Evolutionary conservation across 2,888 invertebrate species (phyloP).

Genomic region (Neelides folsomi): DNA sequence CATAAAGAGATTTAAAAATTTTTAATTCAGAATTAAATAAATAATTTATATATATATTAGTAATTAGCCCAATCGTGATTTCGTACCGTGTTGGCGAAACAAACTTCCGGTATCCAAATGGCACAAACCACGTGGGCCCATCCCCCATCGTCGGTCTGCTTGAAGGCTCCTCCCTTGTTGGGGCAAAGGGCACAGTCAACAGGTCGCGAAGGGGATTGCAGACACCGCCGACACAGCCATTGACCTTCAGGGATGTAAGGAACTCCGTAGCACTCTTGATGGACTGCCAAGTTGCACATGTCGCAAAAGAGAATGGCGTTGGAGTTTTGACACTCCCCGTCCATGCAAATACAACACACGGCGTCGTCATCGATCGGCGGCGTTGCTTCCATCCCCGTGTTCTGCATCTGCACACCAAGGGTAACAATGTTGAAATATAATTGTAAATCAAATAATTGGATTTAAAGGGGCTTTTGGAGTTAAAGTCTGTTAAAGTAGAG

Average conservation of each 20-base stretch:
- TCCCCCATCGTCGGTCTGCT: slow-evolving; percentile 85
- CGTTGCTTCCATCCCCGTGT: slow-evolving; percentile 43
- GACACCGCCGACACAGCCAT: slow-evolving; percentile 90
- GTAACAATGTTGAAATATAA: not conserved
- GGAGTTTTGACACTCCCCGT: slow-evolving; percentile 96
- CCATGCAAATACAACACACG: slow-evolving; percentile 96
- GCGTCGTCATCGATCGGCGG: slow-evolving; percentile 92
- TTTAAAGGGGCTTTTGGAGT: not conserved
- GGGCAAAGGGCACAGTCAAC: slow-evolving; percentile 98
- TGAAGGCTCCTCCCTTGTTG: slow-evolving; percentile 95
- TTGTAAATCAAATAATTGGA: not conserved
- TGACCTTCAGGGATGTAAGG: slow-evolving; percentile 95
- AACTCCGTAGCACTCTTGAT: slow-evolving; percentile 48
- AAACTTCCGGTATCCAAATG: slow-evolving; percentile 94
- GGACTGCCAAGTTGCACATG: slow-evolving; percentile 98
- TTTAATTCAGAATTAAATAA: not conserved
- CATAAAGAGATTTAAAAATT: not conserved
- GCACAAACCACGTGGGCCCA: slow-evolving; percentile 99
- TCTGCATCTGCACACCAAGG: slow-evolving; percentile 40
- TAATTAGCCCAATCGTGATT: no score
- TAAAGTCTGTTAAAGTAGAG: no score
- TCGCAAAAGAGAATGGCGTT: slow-evolving; percentile 99
- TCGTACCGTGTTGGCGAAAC: slow-evolving; percentile 86
- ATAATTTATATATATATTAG: no score
- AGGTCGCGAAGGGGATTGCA: slow-evolving; percentile 88